Base-by-base conservation (phyloP, 2,888 invertebrate species). In the Acrocera orbiculus region DNA sequence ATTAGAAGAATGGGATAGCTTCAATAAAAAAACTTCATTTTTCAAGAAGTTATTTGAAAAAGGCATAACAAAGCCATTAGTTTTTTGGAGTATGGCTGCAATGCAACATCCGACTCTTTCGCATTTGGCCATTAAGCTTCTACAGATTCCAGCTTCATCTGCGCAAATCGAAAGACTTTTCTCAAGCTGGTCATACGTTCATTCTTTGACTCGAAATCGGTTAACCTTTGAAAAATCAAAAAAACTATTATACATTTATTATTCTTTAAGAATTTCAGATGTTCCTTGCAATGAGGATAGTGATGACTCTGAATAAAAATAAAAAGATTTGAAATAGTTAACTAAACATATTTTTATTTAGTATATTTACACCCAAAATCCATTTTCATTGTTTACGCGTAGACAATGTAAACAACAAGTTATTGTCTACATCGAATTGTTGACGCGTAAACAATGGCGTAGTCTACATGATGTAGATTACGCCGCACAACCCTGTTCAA, bases 61-160 rank as follows among this genome's bases (percentile, higher is more conserved):
- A 11, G 16, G 23, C 8, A 34, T 39, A 10, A 7, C n/a, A 28
- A 41, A 37, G 17, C 39, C 39, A 8, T 8, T 37, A 19, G 20
- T 35, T 17, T 42, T 37, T 22, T 43, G 43, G 40, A 32, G 32
- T 14, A 30, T 39, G 26, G 41, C 43, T 4, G 30, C 35, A 32
- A 32, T 36, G 9, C 30, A 38, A n/a, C 26, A 32, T 33, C 28
- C 35, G 19, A 30, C 33, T 8, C 30, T 42, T 11, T n/a, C 34
- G 8, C 31, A 31, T 17, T 22, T 41, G 5, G 42, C 41, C 5
- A 19, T 30, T 9, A 41, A 41, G 26, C 27, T 42, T 14, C 29
- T 42, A 14, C 31, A 32, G 28, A 32, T 41, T 17, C 39, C 41
- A 6, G 38, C 38, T n/a, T 42, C 41, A 10, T 38, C 38, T 7